Evolutionary conservation across 2,888 invertebrate species (phyloP).

Genomic region (Glomeris marginata): DNA sequence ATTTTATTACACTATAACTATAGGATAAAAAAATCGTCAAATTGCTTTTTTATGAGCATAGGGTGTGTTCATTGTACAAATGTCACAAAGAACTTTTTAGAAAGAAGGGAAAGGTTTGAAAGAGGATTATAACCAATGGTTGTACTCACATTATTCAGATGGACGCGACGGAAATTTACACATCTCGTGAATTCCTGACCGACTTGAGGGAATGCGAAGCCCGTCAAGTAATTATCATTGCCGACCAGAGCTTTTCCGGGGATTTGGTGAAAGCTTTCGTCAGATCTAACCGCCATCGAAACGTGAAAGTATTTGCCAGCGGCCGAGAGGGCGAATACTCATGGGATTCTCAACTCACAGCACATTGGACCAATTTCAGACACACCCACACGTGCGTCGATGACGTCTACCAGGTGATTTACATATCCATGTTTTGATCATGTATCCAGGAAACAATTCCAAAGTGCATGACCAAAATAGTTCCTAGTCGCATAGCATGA

Average conservation of each 20-base stretch:
- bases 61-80: too few relatives aligned
- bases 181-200: slow-evolving; percentile 32
- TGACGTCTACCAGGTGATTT: slow-evolving; percentile 27
- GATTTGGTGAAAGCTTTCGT: slow-evolving; percentile 27
- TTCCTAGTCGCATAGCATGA: too few relatives aligned
- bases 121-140: not conserved
- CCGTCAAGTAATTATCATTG: slow-evolving; percentile 32
- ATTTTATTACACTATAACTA: too few relatives aligned
- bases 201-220: slow-evolving; percentile 34
- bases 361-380: slow-evolving; percentile 26
- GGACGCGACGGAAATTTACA: slow-evolving; percentile 33
- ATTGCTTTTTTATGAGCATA: too few relatives aligned
- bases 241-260: slow-evolving; percentile 36
- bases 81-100: too few relatives aligned
- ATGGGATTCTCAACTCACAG: slow-evolving; percentile 27
- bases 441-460: not conserved
- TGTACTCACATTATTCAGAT: slow-evolving; percentile 23
- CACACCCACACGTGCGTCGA: slow-evolving; percentile 27
- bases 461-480: too few relatives aligned
- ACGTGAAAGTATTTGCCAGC: slow-evolving; percentile 29
- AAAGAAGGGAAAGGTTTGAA: too few relatives aligned
- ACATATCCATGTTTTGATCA: not conserved
- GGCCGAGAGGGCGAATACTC: slow-evolving; percentile 28
- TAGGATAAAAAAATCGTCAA: too few relatives aligned
- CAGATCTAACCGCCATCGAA: slow-evolving; percentile 24